Base-by-base conservation (phyloP, 2,888 invertebrate genomes). In the Corbicula japonica region DNA sequence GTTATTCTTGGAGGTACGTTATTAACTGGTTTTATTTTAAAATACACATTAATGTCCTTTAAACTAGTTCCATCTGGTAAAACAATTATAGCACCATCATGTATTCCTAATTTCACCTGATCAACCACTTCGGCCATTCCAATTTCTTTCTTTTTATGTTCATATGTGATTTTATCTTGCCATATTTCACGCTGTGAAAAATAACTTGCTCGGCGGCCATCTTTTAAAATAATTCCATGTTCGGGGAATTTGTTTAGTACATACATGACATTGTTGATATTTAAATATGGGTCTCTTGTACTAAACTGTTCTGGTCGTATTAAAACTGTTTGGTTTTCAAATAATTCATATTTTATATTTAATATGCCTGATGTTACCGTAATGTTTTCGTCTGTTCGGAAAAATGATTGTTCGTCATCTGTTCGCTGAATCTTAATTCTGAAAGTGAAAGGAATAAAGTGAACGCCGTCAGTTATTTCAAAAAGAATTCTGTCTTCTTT, bases 381-480 rank as follows among this genome's bases (percentile, higher is more conserved):
- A n/a, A n/a, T n/a, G n/a, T n/a, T n/a, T n/a, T n/a, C n/a, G n/a
- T n/a, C n/a, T n/a, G n/a, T n/a, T n/a, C n/a, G n/a, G n/a, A n/a
- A n/a, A n/a, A n/a, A 79, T 1, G 92, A 90, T 4, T 87, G 83
- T 66, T 92, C 91, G 70, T 92, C 92, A 68, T 93, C 93, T 30
- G 91, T 85, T 12, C 88, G 86, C n/a, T 83, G 78, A 32, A 93
- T 85, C 1, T 72, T 81, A 5, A 93, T 86, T 41, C 88, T 87
- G 46, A 94, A 83, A 3, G 76, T 89, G 3, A 89, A 84, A 15
- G 92, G 92, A 35, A 93, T 88, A 68, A 84, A 85, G 75, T 93
- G 93, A n/a, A 91, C 81, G 2, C 93, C 93, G 86, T 93, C 93
- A 5, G 92, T 90, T 0, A 93, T 89, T 70, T 93, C 92, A 21